Conservation (phyloP, 2,888 invertebrate genomes). For the Pyrrhosoma nymphula region DNA sequence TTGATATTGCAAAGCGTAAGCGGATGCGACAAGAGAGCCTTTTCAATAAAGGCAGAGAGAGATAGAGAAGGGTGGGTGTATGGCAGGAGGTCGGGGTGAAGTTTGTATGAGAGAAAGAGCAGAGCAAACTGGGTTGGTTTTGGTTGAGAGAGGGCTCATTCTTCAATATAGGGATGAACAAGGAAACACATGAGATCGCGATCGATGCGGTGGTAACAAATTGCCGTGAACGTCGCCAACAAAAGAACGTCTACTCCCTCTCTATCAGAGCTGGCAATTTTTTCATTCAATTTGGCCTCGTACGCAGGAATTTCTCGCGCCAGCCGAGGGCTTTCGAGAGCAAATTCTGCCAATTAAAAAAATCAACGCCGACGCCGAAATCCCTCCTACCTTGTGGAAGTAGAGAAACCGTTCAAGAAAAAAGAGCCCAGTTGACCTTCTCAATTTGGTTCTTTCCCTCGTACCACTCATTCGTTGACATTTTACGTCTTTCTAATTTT, state of each 20-base stretch:
- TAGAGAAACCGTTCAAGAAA: too few relatives aligned
- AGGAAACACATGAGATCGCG: not conserved
- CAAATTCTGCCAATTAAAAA: too few relatives aligned
- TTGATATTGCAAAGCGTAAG: slow-evolving; percentile 24
- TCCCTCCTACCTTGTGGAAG: too few relatives aligned
- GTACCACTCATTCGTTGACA: too few relatives aligned
- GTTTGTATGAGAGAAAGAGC: not conserved
- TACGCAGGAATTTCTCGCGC: not conserved
- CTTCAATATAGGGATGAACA: not conserved
- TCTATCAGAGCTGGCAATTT: not conserved
- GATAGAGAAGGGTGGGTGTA: not conserved
- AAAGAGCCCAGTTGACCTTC: too few relatives aligned
- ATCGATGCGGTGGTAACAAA: not conserved
- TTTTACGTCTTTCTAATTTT: too few relatives aligned
- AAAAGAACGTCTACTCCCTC: not conserved
- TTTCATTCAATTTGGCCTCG: not conserved
- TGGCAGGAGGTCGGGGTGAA: not conserved
- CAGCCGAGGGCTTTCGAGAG: too few relatives aligned
- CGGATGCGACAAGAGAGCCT: not conserved
- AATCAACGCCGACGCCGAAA: too few relatives aligned
- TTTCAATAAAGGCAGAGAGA: not conserved
- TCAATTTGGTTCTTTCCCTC: too few relatives aligned
- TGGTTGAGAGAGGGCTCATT: not conserved
- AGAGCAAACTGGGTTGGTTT: not conserved
- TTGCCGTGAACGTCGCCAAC: not conserved